A percentile compares a stretch with the other conserved stretches of the same genome.
Conservation (phyloP, 64 coral and sea anemone genomes). For the Montipora efflorescens region DNA sequence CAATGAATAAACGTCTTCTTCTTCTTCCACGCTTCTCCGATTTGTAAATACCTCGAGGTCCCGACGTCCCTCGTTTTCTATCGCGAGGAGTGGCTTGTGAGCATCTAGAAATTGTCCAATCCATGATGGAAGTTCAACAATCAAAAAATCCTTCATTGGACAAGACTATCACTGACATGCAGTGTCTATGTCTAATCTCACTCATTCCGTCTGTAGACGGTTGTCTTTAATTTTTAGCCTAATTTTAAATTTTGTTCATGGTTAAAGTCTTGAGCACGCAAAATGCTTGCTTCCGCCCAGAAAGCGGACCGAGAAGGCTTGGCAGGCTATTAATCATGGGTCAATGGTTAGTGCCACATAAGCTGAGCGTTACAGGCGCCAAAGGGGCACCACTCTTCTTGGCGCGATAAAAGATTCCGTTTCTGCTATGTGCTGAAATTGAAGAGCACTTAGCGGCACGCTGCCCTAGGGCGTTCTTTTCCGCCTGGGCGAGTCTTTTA, state of each 20-base stretch:
- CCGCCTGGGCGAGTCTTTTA: neutral
- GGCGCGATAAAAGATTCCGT: constrained; percentile 31
- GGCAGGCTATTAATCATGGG: constrained; percentile 46
- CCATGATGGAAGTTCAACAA: no score
- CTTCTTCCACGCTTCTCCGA: no score
- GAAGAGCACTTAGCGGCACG: neutral
- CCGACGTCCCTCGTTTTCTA: no score
- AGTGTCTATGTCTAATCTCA: neutral
- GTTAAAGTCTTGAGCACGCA: constrained; percentile 11
- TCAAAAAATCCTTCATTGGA: neutral
- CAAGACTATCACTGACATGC: neutral
- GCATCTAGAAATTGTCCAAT: no score
- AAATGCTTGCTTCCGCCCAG: neutral
- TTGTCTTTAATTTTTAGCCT: neutral
- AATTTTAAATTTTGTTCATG: neutral
- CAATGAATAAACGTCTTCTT: no score
- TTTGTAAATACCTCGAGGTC: no score
- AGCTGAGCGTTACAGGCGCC: constrained; percentile 3
- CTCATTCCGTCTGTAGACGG: neutral
- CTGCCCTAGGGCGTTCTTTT: constrained; percentile 8
- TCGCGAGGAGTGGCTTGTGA: no score
- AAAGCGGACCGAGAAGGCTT: neutral
- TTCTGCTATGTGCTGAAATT: constrained; percentile 49
- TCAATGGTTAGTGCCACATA: constrained; percentile 45
- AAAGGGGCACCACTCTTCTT: constrained; percentile 8